Evolutionary conservation across 2,113 vertebrate genomes (phyloP).

Genomic region (Agapornis roseicollis): DNA sequence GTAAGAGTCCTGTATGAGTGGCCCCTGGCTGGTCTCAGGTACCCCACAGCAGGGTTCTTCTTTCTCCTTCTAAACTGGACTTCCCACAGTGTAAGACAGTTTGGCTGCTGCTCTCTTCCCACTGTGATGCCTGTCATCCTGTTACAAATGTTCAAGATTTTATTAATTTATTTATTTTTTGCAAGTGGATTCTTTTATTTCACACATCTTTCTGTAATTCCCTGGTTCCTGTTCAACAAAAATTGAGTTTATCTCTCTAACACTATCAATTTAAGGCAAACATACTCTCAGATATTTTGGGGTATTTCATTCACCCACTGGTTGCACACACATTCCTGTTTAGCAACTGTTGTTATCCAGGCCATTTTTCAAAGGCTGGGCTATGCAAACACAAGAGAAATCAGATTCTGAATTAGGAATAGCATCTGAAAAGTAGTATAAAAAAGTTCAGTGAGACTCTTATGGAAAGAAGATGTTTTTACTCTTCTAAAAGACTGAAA

Average conservation of each 20-base stretch:
- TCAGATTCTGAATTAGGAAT: not conserved
- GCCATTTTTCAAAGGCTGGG: not conserved
- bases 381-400: not conserved
- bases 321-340: not conserved
- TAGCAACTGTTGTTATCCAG: not conserved
- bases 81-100: not conserved
- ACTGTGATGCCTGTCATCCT: not conserved
- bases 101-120: not conserved
- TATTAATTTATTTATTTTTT: not conserved
- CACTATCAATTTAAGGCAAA: not conserved
- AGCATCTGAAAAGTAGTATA: not conserved
- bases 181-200: not conserved
- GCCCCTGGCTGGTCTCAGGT: fast-evolving
- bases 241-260: not conserved
- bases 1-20: fast-evolving
- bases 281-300: not conserved
- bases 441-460: not conserved
- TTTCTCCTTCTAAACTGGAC: no score
- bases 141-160: not conserved
- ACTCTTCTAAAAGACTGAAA: no score
- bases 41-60: fast-evolving
- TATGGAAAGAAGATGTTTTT: no score
- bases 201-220: not conserved
- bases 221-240: not conserved
- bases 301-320: not conserved